These are phyloP conservation scores for Myiozetetes cayanensis DNA, from an alignment of 2,113 vertebrate genomes.

Conservation along the genomic window DNA sequence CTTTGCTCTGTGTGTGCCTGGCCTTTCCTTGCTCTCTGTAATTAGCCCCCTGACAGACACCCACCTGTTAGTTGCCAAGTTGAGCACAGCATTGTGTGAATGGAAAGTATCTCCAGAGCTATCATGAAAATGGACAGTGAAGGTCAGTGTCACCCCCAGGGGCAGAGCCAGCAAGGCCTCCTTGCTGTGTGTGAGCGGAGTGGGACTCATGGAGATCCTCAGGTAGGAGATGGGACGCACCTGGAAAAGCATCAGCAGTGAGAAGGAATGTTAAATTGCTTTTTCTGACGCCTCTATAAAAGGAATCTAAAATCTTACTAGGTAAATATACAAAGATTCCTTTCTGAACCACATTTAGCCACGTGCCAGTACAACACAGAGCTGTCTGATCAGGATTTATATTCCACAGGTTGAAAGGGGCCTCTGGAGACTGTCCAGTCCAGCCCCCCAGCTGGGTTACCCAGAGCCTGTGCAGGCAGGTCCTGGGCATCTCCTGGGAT, in stretches of 20 bases:
- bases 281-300: not conserved
- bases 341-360: not conserved
- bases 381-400: not conserved
- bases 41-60: not conserved
- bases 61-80: slow-evolving; percentile 89
- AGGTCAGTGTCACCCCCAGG: slow-evolving; percentile 83
- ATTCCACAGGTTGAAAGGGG: not conserved
- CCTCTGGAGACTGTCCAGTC: not conserved
- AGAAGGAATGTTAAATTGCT: not conserved
- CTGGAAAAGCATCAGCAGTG: slow-evolving; percentile 58
- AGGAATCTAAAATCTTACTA: not conserved
- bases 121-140: slow-evolving; percentile 87
- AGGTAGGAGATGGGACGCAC: slow-evolving; percentile 92
- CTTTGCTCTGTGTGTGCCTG: not conserved
- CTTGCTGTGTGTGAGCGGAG: slow-evolving; percentile 72
- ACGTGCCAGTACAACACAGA: not conserved
- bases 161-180: slow-evolving; percentile 81
- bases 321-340: not conserved
- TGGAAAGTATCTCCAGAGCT: slow-evolving; percentile 85
- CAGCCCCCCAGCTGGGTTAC: not conserved
- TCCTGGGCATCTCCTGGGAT: not conserved
- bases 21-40: too few relatives aligned
- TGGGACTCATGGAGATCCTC: slow-evolving; percentile 83
- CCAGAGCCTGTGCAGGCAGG: not conserved
- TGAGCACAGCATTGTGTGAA: slow-evolving; percentile 83